Conservation (phyloP, 2,113 vertebrate genomes). For the Ctenodactylus gundi region DNA sequence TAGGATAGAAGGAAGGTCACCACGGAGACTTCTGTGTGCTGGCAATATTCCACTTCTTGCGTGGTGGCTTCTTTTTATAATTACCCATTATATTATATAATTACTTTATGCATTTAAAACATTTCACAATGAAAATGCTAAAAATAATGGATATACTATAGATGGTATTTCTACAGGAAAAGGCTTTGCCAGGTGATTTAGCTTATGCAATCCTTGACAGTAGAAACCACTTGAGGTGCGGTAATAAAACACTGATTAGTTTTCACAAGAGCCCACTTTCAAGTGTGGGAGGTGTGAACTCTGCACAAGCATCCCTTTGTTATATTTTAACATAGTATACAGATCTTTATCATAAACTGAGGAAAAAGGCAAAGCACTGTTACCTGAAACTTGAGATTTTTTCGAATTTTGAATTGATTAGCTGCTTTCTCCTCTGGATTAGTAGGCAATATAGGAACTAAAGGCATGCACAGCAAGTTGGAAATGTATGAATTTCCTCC, state of each 20-base stretch:
- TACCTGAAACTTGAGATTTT: slow-evolving; percentile 32
- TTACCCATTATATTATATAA: not conserved
- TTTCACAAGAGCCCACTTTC: slow-evolving; percentile 23
- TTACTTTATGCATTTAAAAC: slow-evolving; percentile 8
- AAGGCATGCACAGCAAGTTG: not conserved
- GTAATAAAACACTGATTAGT: slow-evolving; percentile 40
- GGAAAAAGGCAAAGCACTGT: slow-evolving; percentile 23
- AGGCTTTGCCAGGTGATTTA: slow-evolving; percentile 24
- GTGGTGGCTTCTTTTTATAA: slow-evolving; percentile 1
- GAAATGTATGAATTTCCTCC: slow-evolving; percentile 2
- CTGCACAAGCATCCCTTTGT: slow-evolving; percentile 23
- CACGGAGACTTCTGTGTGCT: not conserved
- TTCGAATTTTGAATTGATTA: slow-evolving; percentile 30
- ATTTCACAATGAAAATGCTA: slow-evolving; percentile 51
- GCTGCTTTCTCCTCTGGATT: not conserved
- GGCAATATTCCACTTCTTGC: slow-evolving; percentile 13
- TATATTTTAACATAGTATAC: not conserved
- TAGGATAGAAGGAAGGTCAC: slow-evolving; percentile 39
- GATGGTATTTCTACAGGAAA: slow-evolving; percentile 30
- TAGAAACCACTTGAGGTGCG: slow-evolving; percentile 17
- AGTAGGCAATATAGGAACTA: not conserved
- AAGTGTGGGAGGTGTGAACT: not conserved
- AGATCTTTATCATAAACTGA: slow-evolving; percentile 42
- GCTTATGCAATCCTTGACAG: slow-evolving; percentile 41
- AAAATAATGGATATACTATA: slow-evolving; percentile 23